phyloP scores from a whole-genome alignment of 2,888 invertebrate species.

The Periphyllus acericola region DNA sequence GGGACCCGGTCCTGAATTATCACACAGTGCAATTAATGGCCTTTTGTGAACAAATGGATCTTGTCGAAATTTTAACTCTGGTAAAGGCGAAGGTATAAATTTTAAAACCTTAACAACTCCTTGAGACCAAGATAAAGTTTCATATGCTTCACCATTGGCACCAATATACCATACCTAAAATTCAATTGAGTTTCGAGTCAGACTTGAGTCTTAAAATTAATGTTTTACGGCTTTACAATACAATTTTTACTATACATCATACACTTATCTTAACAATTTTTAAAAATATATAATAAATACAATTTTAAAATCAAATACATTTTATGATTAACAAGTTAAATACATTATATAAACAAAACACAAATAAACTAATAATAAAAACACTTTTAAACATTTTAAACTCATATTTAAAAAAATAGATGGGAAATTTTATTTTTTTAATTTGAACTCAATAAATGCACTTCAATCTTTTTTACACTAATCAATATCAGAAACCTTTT shows the following conservation, averaged over 20 bases:
- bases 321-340: neutral
- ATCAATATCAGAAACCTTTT: no score
- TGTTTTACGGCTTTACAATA: no score
- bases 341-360: neutral
- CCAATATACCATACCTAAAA: slow-evolving; percentile 85
- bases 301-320: no score
- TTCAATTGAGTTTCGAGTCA: slow-evolving; percentile 57
- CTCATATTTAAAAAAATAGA: no score
- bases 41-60: slow-evolving; percentile 84
- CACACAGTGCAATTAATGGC: slow-evolving; percentile 90
- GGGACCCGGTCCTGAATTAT: slow-evolving; percentile 81
- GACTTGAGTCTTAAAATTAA: slow-evolving; percentile 2
- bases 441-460: no score
- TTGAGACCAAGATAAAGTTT: slow-evolving; percentile 93
- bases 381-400: no score
- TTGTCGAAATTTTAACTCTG: slow-evolving; percentile 66
- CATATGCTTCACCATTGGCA: slow-evolving; percentile 91
- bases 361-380: no score
- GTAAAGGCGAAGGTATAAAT: slow-evolving; percentile 84
- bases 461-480: no score
- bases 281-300: no score
- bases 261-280: no score
- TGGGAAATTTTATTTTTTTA: no score
- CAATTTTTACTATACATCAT: no score
- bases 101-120: slow-evolving; percentile 85